A percentile compares a stretch with the other conserved stretches of the same genome.
phyloP scores from a whole-genome alignment of 2,888 invertebrate genomes.

The Lepidonotus clava region DNA sequence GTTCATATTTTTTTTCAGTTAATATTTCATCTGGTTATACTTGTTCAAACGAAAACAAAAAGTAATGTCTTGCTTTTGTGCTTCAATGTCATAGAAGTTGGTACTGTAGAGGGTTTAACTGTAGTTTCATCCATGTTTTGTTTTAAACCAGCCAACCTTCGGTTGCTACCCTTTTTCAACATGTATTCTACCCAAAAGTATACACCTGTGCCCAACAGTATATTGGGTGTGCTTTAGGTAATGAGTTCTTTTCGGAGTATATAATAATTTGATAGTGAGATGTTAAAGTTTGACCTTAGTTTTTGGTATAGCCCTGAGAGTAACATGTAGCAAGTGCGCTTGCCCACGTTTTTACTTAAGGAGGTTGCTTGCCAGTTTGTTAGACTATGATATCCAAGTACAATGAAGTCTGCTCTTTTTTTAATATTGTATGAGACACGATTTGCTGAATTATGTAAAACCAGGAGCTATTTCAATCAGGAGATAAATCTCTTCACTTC shows the following conservation, averaged over 20 bases:
- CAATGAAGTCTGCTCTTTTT: not conserved
- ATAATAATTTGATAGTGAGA: not conserved
- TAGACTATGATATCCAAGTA: not conserved
- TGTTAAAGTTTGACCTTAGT: not conserved
- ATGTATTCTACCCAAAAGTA: too few relatives aligned
- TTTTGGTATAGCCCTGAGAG: not conserved
- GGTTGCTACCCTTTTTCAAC: too few relatives aligned
- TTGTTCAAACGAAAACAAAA: too few relatives aligned
- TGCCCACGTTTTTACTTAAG: not conserved
- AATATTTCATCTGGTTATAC: not conserved
- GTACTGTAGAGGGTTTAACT: not conserved
- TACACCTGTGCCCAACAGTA: not conserved
- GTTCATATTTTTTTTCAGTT: not conserved
- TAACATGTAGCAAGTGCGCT: not conserved
- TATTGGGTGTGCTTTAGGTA: not conserved
- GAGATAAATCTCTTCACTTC: not conserved
- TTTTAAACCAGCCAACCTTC: slow-evolving; percentile 1
- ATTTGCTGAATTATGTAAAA: not conserved
- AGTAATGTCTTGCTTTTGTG: not conserved
- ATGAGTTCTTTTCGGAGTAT: not conserved
- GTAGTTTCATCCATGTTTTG: not conserved
- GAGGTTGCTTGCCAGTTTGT: not conserved
- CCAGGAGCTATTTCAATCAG: too few relatives aligned
- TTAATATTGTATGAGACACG: too few relatives aligned
- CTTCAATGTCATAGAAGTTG: not conserved